These are phyloP conservation scores for Pygocentrus nattereri DNA, from an alignment of 2,797 vertebrate genomes.

Conservation along the genomic window DNA sequence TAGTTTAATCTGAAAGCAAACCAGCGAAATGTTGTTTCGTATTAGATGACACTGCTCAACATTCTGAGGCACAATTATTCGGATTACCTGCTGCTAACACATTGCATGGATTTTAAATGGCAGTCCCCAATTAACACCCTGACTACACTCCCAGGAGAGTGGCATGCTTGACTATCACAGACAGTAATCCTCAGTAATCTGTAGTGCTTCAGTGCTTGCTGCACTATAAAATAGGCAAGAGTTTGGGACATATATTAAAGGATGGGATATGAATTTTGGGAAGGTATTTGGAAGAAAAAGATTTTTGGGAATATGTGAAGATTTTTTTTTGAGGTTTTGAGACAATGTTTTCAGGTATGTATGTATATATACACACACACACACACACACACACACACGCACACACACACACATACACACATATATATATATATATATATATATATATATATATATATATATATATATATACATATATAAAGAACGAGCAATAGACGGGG, in stretches of 20 bases:
- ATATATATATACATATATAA: background rate
- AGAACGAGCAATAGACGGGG: background rate
- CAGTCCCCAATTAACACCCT: slow-evolving; percentile 10
- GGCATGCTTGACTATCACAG: background rate
- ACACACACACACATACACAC: too few species aligned
- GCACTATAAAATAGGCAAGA: background rate
- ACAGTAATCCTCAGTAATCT: slow-evolving; percentile 26
- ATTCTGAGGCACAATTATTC: background rate
- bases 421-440: background rate
- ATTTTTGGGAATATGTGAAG: background rate
- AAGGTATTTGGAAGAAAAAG: background rate
- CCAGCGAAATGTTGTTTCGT: background rate
- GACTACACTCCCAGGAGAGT: slow-evolving; percentile 1
- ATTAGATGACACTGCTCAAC: background rate
- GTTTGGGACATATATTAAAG: background rate
- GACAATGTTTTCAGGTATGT: background rate
- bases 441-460: background rate
- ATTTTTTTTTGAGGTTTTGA: too few species aligned
- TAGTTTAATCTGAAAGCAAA: slow-evolving; percentile 10
- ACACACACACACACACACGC: too few species aligned
- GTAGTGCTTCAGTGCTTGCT: background rate
- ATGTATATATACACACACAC: too few species aligned
- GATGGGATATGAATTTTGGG: background rate
- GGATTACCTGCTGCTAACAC: slow-evolving; percentile 9
- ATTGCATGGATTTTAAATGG: slow-evolving; percentile 3